Conservation (phyloP, 2,113 vertebrate species). For the Menura novaehollandiae region DNA sequence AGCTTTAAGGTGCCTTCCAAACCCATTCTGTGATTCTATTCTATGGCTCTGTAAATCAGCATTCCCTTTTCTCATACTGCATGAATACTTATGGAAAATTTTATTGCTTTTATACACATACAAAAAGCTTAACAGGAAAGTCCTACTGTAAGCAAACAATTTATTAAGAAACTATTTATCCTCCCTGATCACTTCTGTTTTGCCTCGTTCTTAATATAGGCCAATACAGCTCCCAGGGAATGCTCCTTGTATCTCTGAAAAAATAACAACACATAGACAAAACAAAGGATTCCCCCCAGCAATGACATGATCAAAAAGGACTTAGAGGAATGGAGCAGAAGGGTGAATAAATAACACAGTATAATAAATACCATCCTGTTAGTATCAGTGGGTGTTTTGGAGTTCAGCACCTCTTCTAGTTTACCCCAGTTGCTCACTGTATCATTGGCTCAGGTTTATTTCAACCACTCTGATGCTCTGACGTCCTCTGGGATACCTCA, state of each 20-base stretch:
- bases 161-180: not conserved
- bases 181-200: not conserved
- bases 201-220: not conserved
- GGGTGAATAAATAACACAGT: not conserved
- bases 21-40: not conserved
- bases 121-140: not conserved
- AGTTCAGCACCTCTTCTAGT: not conserved
- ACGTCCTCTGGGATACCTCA: not conserved
- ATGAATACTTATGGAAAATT: rapidly evolving
- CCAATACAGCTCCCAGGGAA: not conserved
- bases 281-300: not conserved
- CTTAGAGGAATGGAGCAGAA: not conserved
- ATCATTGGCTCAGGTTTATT: not conserved
- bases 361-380: not conserved
- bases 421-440: not conserved
- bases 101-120: not conserved
- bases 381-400: not conserved
- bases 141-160: not conserved
- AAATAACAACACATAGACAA: not conserved
- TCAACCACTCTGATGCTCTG: not conserved
- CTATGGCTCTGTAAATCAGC: not conserved
- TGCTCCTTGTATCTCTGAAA: too few relatives aligned
- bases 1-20: not conserved
- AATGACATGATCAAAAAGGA: not conserved
- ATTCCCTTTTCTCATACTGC: not conserved